Conservation (phyloP, 2,888 invertebrate species). For the Drosophila robusta region DNA sequence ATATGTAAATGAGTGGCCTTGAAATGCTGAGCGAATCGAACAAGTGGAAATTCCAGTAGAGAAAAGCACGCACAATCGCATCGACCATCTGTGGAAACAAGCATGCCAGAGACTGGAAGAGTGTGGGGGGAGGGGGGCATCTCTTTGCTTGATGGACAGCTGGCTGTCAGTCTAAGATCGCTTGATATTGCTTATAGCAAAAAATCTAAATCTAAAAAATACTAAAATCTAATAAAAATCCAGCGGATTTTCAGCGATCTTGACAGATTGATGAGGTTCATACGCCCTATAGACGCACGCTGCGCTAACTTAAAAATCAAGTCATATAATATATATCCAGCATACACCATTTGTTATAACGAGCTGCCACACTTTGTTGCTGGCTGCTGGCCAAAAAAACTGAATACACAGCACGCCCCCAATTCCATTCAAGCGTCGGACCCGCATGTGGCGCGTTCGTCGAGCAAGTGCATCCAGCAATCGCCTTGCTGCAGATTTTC, state of each 20-base stretch:
- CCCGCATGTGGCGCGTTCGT: constrained; percentile 25
- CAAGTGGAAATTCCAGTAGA: constrained; percentile 50
- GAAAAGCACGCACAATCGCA: constrained; percentile 33
- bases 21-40: constrained; percentile 19
- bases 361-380: constrained; percentile 39
- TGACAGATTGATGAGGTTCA: constrained; percentile 60
- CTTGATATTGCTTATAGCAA: constrained; percentile 31
- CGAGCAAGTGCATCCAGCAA: constrained; percentile 39
- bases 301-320: constrained; percentile 15
- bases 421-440: constrained; percentile 22
- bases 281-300: constrained; percentile 1
- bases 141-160: constrained; percentile 21
- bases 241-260: constrained; percentile 26
- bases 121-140: neutral
- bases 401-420: constrained; percentile 21
- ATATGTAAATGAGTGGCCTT: constrained; percentile 31
- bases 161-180: neutral
- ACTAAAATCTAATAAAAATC: constrained; percentile 31
- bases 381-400: constrained; percentile 40
- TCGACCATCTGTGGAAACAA: constrained; percentile 23
- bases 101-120: neutral
- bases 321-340: constrained; percentile 1
- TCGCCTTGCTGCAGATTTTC: constrained; percentile 9
- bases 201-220: no score
- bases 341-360: constrained; percentile 21